phyloP scores from a whole-genome alignment of 2,888 invertebrate genomes.

The Deroplatys truncata region DNA sequence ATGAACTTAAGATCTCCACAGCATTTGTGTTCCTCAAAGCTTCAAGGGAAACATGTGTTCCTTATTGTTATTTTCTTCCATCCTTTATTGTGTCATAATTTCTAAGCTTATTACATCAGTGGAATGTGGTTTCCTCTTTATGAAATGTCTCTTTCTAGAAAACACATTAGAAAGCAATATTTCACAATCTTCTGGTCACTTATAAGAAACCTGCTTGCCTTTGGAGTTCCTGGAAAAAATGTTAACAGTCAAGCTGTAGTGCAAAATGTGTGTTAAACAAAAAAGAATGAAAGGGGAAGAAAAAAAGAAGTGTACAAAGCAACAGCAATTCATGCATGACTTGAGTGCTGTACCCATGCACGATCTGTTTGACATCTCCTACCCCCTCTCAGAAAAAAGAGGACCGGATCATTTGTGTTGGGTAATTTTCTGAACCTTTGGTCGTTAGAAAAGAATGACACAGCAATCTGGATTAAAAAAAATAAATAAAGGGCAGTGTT shows the following conservation, averaged over 20 bases:
- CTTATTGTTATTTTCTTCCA: neutral
- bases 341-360: neutral
- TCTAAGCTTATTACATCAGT: neutral
- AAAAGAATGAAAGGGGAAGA: neutral
- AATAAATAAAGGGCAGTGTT: neutral
- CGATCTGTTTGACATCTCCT: neutral
- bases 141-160: neutral
- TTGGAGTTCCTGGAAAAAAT: neutral
- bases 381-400: neutral
- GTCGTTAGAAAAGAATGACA: slow-evolving; percentile 1
- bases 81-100: neutral
- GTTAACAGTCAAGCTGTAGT: neutral
- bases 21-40: neutral
- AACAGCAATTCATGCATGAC: slow-evolving; percentile 6
- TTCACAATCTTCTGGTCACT: neutral
- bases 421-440: neutral
- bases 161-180: neutral
- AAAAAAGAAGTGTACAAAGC: neutral
- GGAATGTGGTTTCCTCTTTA: neutral
- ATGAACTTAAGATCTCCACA: neutral
- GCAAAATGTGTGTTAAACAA: neutral
- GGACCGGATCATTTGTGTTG: neutral
- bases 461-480: neutral
- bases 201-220: neutral
- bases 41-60: neutral